Conservation (phyloP, 53 echinoderm and acorn worm species). For the Crossaster papposus region DNA sequence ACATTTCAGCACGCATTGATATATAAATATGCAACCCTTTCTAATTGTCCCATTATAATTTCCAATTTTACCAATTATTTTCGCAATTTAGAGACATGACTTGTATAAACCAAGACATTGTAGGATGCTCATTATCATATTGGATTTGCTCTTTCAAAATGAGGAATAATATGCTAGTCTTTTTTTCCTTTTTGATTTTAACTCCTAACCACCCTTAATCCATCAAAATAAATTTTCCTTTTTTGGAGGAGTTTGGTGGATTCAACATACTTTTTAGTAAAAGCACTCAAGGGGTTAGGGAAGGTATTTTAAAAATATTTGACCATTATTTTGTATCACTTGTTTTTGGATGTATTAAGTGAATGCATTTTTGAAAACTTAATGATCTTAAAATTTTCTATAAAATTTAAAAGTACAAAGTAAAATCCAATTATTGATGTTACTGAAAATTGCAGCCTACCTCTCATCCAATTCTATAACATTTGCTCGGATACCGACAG, state of each 20-base stretch:
- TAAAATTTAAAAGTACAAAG: not conserved
- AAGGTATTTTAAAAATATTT: too few relatives aligned
- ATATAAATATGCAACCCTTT: not conserved
- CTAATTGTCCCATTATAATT: not conserved
- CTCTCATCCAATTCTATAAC: conserved; percentile 59
- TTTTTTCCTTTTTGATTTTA: not conserved
- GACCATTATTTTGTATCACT: too few relatives aligned
- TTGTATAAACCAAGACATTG: not conserved
- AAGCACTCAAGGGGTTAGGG: too few relatives aligned
- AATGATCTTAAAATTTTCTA: too few relatives aligned
- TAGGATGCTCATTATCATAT: not conserved
- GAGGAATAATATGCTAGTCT: not conserved
- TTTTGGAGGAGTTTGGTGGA: too few relatives aligned
- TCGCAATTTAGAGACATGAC: not conserved
- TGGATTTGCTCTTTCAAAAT: not conserved
- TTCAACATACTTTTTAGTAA: too few relatives aligned
- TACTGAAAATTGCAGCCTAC: conserved; percentile 7
- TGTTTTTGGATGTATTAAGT: too few relatives aligned
- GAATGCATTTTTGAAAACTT: too few relatives aligned
- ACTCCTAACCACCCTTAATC: too few relatives aligned
- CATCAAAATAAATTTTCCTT: too few relatives aligned
- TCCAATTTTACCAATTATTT: not conserved
- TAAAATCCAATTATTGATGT: not conserved
- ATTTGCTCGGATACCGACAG: conserved; percentile 36
- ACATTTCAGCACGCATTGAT: not conserved